Evolutionary conservation across 2,888 invertebrate genomes (phyloP).

Genomic region (Acleris holmiana): DNA sequence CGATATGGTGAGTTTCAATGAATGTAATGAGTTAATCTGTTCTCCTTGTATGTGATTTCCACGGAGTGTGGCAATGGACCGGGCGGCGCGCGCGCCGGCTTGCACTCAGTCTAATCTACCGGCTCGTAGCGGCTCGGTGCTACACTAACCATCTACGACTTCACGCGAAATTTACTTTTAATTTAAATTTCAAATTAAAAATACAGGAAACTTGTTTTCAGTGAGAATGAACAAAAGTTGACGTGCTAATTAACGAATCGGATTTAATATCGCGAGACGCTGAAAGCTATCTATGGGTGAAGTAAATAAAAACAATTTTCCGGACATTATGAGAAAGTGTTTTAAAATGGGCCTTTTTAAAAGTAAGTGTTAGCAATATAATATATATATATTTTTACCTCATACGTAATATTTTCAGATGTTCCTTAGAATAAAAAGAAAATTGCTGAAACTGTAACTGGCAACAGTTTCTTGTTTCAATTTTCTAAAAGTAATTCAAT

Average conservation of each 20-base stretch:
- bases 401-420: background rate
- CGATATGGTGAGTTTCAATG: constrained; percentile 30
- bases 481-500: background rate
- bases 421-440: background rate
- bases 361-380: constrained; percentile 65
- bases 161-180: constrained; percentile 46
- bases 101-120: constrained; percentile 62
- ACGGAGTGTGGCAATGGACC: constrained; percentile 70
- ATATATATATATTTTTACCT: constrained; percentile 5
- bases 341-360: constrained; percentile 81
- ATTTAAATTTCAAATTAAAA: background rate
- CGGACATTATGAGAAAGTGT: constrained; percentile 77
- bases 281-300: constrained; percentile 61
- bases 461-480: too few relatives aligned
- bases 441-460: background rate
- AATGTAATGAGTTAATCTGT: constrained; percentile 37
- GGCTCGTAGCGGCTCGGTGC: constrained; percentile 66
- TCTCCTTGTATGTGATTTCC: constrained; percentile 49
- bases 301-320: constrained; percentile 60
- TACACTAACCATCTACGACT: constrained; percentile 53
- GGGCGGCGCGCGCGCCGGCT: constrained; percentile 45
- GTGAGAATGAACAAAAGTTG: constrained; percentile 6
- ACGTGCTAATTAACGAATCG: constrained; percentile 1
- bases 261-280: constrained; percentile 11
- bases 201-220: background rate